Evolutionary conservation across 2,797 vertebrate species (phyloP).

Genomic region (Phrynocephalus guinanensis): DNA sequence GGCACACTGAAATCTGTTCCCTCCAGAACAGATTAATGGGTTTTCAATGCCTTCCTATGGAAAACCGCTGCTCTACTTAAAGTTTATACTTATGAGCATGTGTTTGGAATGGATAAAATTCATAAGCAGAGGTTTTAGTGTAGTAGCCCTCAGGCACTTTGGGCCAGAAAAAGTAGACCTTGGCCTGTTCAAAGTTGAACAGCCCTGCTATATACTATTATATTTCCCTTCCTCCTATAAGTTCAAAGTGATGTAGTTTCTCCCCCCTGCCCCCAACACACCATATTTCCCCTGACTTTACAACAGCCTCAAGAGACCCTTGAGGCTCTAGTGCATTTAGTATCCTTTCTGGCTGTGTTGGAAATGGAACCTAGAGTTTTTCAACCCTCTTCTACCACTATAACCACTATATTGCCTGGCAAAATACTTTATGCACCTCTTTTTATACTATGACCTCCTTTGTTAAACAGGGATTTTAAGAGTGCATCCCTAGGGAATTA

Average conservation of each 20-base stretch:
- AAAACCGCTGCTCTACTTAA: no score
- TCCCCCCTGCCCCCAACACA: no score
- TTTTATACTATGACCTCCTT: neutral
- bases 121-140: no score
- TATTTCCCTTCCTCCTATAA: neutral
- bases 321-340: neutral
- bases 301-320: neutral
- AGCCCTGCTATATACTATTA: neutral
- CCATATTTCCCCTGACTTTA: neutral
- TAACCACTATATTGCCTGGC: neutral
- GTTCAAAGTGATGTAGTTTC: neutral
- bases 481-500: neutral
- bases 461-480: neutral
- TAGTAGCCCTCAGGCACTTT: no score
- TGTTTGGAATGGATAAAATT: no score
- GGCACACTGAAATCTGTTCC: no score
- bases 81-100: no score
- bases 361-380: neutral
- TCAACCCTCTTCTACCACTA: neutral
- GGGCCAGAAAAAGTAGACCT: no score
- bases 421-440: accelerated
- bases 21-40: no score
- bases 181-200: no score
- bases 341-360: neutral
- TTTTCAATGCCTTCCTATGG: no score